Base-by-base conservation (phyloP, 2,888 invertebrate species). In the Lasiommata megera region DNA sequence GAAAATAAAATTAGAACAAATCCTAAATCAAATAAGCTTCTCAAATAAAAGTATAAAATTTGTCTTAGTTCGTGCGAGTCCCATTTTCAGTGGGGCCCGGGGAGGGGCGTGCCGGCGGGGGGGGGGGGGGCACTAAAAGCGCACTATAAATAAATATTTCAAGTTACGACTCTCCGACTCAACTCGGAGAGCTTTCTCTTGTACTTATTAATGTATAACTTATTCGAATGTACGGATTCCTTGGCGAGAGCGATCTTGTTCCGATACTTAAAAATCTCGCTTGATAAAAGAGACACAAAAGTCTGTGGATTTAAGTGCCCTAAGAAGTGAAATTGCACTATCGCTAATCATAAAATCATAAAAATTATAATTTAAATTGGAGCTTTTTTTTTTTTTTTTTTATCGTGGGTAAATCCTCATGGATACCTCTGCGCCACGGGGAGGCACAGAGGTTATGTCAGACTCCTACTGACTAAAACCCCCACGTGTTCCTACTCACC, bases 81-180 rank as follows among this genome's bases (percentile, higher is more conserved):
- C 9, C 12, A 29, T 28, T 28, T 46, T 6, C 31, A 6, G 16
- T 9, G 46, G 31, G 31, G 9, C 2, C 2, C 6, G 41, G 44
- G 12, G 23, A 0, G 2, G 40, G 43, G 6, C 6, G 0, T 1
- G n/a, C 9, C 9, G 28, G 1, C 11, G 1, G 46, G 16, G 1
- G 12, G 28, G 51, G 37, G 23, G 18, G 28, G 14, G 12, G 28
- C 38, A 36, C 64, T 47, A 58, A 63, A 66, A 64, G 61, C 62
- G 63, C 63, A 60, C 66, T 64, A 65, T 61, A 64, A 61, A 63
- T 65, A 63, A 60, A 63, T 65, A 63, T 64, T 63, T 61, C 61
- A 61, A 63, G 58, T 62, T 54, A 56, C 55, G 62, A 58, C 53
- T 41, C 31, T 36, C 54, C 40, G 28, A 23, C 43, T 18, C 34